Conservation (phyloP, 2,113 vertebrate genomes). For the Macquaria ambigua region DNA sequence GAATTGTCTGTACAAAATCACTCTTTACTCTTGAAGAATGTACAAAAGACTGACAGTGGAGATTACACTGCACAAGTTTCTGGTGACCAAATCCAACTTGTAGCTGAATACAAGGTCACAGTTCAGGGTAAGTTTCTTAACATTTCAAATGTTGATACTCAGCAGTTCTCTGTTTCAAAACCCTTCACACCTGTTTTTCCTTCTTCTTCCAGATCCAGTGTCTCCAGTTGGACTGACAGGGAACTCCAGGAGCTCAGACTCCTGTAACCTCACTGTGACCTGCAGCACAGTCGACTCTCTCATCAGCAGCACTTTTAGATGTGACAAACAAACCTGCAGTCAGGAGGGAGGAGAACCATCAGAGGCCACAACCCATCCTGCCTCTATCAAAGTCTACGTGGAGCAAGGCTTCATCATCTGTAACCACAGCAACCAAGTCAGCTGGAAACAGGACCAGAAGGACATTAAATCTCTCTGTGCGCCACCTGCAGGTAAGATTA, state of each 20-base stretch:
- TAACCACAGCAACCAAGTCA: constrained; percentile 62
- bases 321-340: constrained; percentile 18
- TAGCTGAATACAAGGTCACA: constrained; percentile 9
- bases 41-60: too few relatives aligned
- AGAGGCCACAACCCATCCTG: not conserved
- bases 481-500: constrained; percentile 2
- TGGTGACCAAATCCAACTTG: too few relatives aligned
- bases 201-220: constrained; percentile 42
- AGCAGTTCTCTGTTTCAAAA: not conserved
- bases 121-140: constrained; percentile 42
- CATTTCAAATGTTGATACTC: too few relatives aligned
- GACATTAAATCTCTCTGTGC: too few relatives aligned
- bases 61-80: too few relatives aligned
- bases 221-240: not conserved
- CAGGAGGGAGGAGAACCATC: not conserved
- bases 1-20: too few relatives aligned
- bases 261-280: constrained; percentile 43
- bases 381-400: not conserved
- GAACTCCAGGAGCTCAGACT: rapidly evolving
- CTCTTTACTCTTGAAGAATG: too few relatives aligned
- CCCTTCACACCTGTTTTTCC: not conserved
- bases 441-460: not conserved
- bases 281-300: constrained; percentile 28
- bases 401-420: constrained; percentile 3
- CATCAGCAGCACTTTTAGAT: constrained; percentile 26